phyloP scores from a whole-genome alignment of 1,140 invertebrate genomes.

The Macrosteles quadrilineatus region DNA sequence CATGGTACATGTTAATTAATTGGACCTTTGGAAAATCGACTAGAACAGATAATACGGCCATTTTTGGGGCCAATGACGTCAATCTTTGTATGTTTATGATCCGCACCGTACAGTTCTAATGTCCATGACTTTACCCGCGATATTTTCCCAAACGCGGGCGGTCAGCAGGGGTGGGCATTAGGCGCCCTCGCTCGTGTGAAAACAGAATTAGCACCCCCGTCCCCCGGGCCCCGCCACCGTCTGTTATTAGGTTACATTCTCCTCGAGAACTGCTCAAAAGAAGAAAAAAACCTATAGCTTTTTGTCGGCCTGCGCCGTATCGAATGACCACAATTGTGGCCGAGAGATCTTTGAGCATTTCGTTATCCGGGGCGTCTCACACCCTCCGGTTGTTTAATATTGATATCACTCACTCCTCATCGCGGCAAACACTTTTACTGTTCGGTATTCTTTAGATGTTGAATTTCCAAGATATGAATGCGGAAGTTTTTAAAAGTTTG shows the following conservation, averaged over 20 bases:
- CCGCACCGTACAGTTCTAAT: too few species aligned
- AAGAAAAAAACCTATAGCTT: conserved; percentile 19
- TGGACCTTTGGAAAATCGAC: too few species aligned
- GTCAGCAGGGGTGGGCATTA: not conserved
- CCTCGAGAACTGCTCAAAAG: not conserved
- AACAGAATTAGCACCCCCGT: conserved; percentile 14
- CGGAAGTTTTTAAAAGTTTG: not conserved
- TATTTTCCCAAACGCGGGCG: too few species aligned
- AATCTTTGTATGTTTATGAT: too few species aligned
- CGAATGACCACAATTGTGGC: conserved; percentile 16
- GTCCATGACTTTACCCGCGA: too few species aligned
- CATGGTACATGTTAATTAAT: too few species aligned
- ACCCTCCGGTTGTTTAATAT: too few species aligned
- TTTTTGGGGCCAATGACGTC: too few species aligned
- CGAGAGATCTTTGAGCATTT: not conserved
- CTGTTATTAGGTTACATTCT: conserved; percentile 25
- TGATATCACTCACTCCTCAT: too few species aligned
- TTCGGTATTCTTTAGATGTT: too few species aligned
- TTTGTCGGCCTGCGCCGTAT: conserved; percentile 15
- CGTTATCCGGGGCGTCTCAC: not conserved
- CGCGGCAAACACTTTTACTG: not conserved
- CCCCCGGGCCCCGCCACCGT: not conserved
- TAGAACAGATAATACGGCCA: too few species aligned
- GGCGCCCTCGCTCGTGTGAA: conserved; percentile 19
- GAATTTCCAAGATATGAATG: not conserved